phyloP scores from a whole-genome alignment of 2,888 invertebrate genomes.

The Helobdella robusta region DNA sequence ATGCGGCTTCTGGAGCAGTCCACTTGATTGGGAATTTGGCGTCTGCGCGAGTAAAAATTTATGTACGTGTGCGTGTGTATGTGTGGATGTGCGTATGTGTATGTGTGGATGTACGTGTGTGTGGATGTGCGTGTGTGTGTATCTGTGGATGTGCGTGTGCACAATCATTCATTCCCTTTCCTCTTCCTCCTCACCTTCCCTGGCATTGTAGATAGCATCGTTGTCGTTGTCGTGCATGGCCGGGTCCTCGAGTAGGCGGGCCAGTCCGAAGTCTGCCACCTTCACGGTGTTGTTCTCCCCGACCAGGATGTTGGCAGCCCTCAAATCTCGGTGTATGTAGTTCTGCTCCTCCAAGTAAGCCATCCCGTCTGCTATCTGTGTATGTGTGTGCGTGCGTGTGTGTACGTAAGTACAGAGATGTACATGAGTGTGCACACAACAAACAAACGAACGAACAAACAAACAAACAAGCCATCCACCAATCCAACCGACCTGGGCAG shows the following conservation, averaged over 20 bases:
- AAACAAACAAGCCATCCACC: no score
- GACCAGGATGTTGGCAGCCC: slow-evolving; percentile 49
- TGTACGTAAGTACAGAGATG: no score
- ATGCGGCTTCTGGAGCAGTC: slow-evolving; percentile 93
- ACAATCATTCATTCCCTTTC: neutral
- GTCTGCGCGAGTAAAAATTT: no score
- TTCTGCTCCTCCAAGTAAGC: slow-evolving; percentile 46
- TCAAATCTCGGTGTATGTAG: slow-evolving; percentile 47
- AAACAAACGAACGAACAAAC: no score
- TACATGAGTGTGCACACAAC: no score
- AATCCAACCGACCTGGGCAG: slow-evolving; percentile 71
- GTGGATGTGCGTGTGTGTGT: no score
- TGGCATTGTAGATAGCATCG: slow-evolving; percentile 30
- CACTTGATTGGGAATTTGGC: slow-evolving; percentile 95
- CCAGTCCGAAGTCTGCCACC: slow-evolving; percentile 50
- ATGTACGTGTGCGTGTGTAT: no score
- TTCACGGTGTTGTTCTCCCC: slow-evolving; percentile 47
- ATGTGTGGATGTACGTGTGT: no score
- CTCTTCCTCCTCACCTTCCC: slow-evolving; percentile 22
- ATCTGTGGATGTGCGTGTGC: no score
- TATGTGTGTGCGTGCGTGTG: no score
- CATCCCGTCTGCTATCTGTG: slow-evolving; percentile 49
- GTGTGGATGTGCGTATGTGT: no score
- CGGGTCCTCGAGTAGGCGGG: slow-evolving; percentile 39
- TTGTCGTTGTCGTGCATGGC: slow-evolving; percentile 36